Evolutionary conservation across 2,797 vertebrate genomes (phyloP).

Genomic region (Takifugu ocellatus): DNA sequence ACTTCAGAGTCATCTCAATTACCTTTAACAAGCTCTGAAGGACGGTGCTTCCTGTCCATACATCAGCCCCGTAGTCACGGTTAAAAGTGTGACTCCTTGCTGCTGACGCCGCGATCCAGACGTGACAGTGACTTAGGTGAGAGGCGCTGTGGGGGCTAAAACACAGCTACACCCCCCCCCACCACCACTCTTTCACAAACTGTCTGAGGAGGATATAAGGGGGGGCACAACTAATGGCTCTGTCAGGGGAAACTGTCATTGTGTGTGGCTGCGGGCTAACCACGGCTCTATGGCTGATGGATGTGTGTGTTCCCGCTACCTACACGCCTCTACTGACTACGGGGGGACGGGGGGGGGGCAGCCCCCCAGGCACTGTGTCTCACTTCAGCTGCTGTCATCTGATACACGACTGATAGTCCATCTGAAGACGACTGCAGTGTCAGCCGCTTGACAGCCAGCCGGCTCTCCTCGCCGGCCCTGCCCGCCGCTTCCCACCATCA

Average conservation of each 20-base stretch:
- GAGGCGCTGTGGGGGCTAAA: constrained; percentile 49
- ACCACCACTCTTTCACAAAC: constrained; percentile 32
- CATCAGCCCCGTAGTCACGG: constrained; percentile 59
- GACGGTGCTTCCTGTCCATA: constrained; percentile 55
- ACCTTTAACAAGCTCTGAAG: constrained; percentile 75
- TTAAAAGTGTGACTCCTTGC: constrained; percentile 41
- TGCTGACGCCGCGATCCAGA: constrained; percentile 37
- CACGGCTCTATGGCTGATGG: constrained; percentile 51
- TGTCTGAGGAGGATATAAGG: constrained; percentile 4
- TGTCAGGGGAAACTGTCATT: constrained; percentile 66
- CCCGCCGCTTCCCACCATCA: constrained; percentile 30
- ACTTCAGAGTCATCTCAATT: constrained; percentile 61
- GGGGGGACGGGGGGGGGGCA: constrained; percentile 30
- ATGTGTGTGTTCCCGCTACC: constrained; percentile 54
- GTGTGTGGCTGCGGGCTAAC: constrained; percentile 52
- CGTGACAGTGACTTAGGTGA: constrained; percentile 48
- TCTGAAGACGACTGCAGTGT: constrained; percentile 63
- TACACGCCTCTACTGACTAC: constrained; percentile 29
- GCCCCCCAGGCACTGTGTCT: constrained; percentile 61
- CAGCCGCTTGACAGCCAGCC: constrained; percentile 61
- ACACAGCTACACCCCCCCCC: constrained; percentile 52
- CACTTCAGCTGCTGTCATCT: constrained; percentile 71
- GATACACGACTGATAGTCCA: constrained; percentile 68
- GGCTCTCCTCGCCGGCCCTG: constrained; percentile 20
- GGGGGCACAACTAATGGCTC: constrained; percentile 55